A percentile compares a stretch with the other conserved stretches of the same genome.
Evolutionary conservation across 2,797 vertebrate species (phyloP).

Genomic region (Geotrypetes seraphini): DNA sequence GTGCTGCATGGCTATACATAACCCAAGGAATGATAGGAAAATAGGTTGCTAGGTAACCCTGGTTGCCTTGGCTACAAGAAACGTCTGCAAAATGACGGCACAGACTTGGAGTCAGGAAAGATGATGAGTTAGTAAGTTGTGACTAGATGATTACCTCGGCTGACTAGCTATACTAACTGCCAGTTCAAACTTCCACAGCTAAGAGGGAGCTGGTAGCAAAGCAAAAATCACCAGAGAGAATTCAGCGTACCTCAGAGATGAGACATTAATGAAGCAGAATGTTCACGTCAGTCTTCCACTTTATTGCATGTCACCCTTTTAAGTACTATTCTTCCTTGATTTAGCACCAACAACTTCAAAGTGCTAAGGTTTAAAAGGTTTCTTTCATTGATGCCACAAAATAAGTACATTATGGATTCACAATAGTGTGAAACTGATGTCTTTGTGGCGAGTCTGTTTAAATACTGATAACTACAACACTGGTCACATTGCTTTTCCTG

Average conservation of each 20-base stretch:
- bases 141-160: constrained; percentile 6
- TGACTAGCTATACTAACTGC: constrained; percentile 10
- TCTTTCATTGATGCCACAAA: too few relatives aligned
- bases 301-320: not conserved
- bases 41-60: constrained; percentile 27
- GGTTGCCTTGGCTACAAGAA: constrained; percentile 26
- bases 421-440: too few relatives aligned
- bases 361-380: too few relatives aligned
- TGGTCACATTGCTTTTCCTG: too few relatives aligned
- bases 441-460: too few relatives aligned
- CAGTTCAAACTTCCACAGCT: constrained; percentile 8
- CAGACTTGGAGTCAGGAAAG: constrained; percentile 12
- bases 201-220: not conserved
- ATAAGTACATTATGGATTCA: too few relatives aligned
- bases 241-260: not conserved
- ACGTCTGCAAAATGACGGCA: constrained; percentile 16
- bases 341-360: too few relatives aligned
- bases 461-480: too few relatives aligned
- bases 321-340: not conserved
- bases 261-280: not conserved
- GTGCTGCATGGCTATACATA: constrained; percentile 13
- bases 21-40: constrained; percentile 20
- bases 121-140: constrained; percentile 19
- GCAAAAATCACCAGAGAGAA: not conserved
- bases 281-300: not conserved